Percentiles rank a stretch among this genome's conserved stretches.
phyloP scores from a whole-genome alignment of 2,113 vertebrate species.

The Gallinago jamesoni region DNA sequence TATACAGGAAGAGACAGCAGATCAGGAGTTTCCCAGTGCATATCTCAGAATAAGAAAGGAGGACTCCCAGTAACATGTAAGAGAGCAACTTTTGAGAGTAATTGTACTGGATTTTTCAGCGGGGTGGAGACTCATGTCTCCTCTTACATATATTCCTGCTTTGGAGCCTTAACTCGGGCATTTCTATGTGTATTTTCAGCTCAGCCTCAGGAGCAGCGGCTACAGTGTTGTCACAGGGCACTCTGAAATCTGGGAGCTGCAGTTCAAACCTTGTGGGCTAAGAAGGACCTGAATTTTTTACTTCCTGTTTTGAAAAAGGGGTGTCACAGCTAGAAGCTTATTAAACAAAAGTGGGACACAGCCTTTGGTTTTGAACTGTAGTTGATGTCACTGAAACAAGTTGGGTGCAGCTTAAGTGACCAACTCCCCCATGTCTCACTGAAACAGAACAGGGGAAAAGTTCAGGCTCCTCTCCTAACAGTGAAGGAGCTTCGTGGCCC shows the following conservation, averaged over 20 bases:
- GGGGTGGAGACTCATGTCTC: background rate
- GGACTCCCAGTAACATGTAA: background rate
- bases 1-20: background rate
- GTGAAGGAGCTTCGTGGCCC: background rate
- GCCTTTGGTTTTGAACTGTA: background rate
- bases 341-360: background rate
- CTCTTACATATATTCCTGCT: background rate
- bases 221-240: fast-evolving
- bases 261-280: background rate
- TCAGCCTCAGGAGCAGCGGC: background rate
- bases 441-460: background rate
- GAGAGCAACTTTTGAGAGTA: background rate
- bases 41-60: background rate
- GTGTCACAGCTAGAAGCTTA: background rate
- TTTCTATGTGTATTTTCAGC: background rate
- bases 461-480: background rate
- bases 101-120: background rate
- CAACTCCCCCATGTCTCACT: background rate
- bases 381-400: background rate
- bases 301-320: background rate
- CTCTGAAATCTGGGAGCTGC: background rate
- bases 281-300: background rate
- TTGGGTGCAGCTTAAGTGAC: background rate
- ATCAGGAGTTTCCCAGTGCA: background rate
- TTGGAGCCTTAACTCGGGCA: background rate